A percentile compares a stretch with the other conserved stretches of the same genome.
These are phyloP conservation scores for Drepanosiphum platanoidis DNA, from an alignment of 2,888 invertebrate species.

Conservation along the genomic window DNA sequence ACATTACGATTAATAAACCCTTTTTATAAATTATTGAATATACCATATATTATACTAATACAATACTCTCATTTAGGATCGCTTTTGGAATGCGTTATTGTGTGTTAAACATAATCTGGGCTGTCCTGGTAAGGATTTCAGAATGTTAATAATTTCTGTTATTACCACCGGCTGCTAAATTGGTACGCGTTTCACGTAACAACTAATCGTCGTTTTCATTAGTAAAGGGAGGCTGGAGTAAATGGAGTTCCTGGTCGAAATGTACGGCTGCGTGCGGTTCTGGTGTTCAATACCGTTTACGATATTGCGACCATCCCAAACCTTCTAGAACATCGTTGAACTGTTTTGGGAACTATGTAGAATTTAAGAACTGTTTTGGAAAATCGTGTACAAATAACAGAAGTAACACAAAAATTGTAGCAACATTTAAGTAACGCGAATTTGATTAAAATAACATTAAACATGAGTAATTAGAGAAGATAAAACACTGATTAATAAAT, in stretches of 20 bases:
- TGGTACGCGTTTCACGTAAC: not conserved
- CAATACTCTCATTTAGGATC: conserved; percentile 3
- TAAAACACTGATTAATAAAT: too few species aligned
- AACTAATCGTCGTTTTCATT: not conserved
- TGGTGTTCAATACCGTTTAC: conserved; percentile 52
- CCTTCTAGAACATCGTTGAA: conserved; percentile 37
- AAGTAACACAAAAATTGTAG: not conserved
- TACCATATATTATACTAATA: not conserved
- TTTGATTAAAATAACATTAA: not conserved
- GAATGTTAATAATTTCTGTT: not conserved
- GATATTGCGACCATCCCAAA: conserved; percentile 32
- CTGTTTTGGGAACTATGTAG: conserved; percentile 28
- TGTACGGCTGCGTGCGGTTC: conserved; percentile 39
- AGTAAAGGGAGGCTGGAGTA: conserved; percentile 49
- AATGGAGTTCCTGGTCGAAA: conserved; percentile 50
- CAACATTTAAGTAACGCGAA: not conserved
- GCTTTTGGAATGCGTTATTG: conserved; percentile 44
- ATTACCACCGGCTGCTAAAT: too few species aligned
- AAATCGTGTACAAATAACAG: conserved; percentile 19
- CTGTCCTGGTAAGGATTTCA: conserved; percentile 42
- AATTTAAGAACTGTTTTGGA: conserved; percentile 45
- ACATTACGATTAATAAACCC: too few species aligned
- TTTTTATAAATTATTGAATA: not conserved
- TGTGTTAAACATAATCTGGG: conserved; percentile 47
- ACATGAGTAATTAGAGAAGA: too few species aligned